Conservation (phyloP, 2,797 vertebrate genomes). For the Hemitrygon akajei region DNA sequence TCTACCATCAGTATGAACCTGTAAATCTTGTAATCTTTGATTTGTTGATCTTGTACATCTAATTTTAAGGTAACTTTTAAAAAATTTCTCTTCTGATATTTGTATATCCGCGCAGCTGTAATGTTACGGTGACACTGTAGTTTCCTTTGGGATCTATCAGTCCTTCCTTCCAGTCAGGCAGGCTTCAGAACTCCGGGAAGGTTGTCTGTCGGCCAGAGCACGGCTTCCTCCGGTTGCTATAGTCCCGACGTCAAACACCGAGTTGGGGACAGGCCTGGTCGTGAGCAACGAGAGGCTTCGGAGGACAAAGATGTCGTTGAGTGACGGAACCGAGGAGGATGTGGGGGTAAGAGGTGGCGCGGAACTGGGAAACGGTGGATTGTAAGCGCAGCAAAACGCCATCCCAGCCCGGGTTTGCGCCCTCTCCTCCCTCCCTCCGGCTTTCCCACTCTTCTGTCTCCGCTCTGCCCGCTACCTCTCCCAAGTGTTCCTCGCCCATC, state of each 20-base stretch:
- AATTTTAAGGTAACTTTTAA: too few relatives aligned
- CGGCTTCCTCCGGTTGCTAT: not conserved
- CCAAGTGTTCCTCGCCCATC: too few relatives aligned
- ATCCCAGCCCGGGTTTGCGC: too few relatives aligned
- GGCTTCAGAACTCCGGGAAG: not conserved
- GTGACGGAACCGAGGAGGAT: not conserved
- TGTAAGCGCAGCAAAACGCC: too few relatives aligned
- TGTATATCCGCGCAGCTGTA: too few relatives aligned
- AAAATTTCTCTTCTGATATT: too few relatives aligned
- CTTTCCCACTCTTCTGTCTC: not conserved
- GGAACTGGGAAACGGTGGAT: not conserved
- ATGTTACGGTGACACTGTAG: too few relatives aligned
- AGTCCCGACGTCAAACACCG: conserved; percentile 17
- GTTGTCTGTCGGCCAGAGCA: not conserved
- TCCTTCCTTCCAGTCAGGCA: not conserved
- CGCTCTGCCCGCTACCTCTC: too few relatives aligned
- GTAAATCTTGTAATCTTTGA: too few relatives aligned
- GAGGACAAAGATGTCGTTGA: not conserved
- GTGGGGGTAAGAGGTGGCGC: not conserved
- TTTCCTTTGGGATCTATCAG: too few relatives aligned
- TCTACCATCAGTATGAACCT: too few relatives aligned
- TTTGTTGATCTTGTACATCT: too few relatives aligned
- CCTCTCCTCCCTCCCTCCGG: not conserved
- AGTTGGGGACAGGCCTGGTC: not conserved
- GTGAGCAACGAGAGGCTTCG: not conserved